Percentiles rank a stretch among this genome's conserved stretches.
Conservation (phyloP, 37 sponge, comb jelly and placozoan species). For the Tethya wilhelma region DNA sequence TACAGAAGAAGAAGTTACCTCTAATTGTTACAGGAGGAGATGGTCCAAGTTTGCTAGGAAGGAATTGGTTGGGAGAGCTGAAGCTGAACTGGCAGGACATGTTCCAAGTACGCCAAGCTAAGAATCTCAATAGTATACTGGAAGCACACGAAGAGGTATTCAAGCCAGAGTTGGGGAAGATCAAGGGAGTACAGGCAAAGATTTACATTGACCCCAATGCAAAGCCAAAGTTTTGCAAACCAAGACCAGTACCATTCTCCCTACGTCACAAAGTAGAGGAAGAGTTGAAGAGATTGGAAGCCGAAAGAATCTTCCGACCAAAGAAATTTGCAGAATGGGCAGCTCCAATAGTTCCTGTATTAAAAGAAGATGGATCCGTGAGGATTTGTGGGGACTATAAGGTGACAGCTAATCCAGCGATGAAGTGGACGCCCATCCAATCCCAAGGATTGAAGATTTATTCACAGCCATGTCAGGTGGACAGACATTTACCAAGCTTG, state of each 20-base stretch:
- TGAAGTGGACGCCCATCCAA: no score
- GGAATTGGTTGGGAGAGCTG: conserved; percentile 4
- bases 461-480: no score
- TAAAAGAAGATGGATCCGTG: no score
- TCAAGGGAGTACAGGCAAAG: conserved; percentile 19
- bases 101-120: background rate
- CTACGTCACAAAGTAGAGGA: conserved; percentile 44
- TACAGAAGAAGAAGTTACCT: conserved; percentile 1
- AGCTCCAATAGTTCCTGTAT: no score
- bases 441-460: no score
- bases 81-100: conserved; percentile 7
- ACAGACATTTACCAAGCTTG: no score
- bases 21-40: conserved; percentile 1
- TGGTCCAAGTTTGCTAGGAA: conserved; percentile 8
- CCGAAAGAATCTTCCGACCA: conserved; percentile 32
- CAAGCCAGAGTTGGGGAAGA: conserved; percentile 30
- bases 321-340: no score
- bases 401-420: no score
- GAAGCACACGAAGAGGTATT: conserved; percentile 41
- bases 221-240: conserved; percentile 41
- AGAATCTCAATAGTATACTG: conserved; percentile 8
- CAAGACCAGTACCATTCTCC: conserved; percentile 58
- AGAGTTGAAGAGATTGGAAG: conserved; percentile 34
- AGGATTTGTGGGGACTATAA: no score
- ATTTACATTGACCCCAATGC: conserved; percentile 37